These are phyloP conservation scores for Lagenorhynchus albirostris DNA, from an alignment of 2,113 vertebrate genomes.

Conservation along the genomic window DNA sequence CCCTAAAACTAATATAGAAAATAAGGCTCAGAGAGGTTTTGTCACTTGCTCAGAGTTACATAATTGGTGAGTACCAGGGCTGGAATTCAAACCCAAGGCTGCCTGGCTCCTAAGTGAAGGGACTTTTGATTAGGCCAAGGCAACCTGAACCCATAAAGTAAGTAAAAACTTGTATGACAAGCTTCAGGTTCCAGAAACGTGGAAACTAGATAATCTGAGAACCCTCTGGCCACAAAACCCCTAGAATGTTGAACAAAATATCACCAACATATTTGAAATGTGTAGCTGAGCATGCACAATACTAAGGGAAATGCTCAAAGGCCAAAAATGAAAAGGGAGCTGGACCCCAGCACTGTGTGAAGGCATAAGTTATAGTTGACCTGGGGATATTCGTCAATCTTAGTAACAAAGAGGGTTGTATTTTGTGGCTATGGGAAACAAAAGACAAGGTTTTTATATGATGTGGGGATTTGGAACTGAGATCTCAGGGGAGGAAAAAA, in stretches of 20 bases:
- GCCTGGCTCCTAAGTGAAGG: neutral
- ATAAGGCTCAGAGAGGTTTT: neutral
- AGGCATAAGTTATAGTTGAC: neutral
- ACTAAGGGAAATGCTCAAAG: neutral
- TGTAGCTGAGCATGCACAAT: neutral
- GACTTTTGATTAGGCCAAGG: neutral
- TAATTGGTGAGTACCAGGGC: neutral
- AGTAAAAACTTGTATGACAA: neutral
- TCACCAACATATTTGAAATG: neutral
- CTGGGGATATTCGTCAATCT: neutral
- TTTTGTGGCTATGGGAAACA: neutral
- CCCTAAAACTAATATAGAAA: neutral
- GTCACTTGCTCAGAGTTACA: neutral
- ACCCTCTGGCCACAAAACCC: neutral
- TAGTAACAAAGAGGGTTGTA: neutral
- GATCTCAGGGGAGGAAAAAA: neutral
- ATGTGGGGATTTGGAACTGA: neutral
- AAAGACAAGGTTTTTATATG: neutral
- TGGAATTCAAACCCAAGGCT: conserved; percentile 13
- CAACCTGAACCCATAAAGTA: conserved; percentile 26
- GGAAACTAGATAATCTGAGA: conserved; percentile 32
- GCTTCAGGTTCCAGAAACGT: neutral
- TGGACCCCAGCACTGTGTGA: neutral
- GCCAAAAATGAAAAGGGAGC: neutral
- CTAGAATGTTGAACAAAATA: neutral